phyloP scores from a whole-genome alignment of 1,140 invertebrate genomes.

The Panulirus ornatus region DNA sequence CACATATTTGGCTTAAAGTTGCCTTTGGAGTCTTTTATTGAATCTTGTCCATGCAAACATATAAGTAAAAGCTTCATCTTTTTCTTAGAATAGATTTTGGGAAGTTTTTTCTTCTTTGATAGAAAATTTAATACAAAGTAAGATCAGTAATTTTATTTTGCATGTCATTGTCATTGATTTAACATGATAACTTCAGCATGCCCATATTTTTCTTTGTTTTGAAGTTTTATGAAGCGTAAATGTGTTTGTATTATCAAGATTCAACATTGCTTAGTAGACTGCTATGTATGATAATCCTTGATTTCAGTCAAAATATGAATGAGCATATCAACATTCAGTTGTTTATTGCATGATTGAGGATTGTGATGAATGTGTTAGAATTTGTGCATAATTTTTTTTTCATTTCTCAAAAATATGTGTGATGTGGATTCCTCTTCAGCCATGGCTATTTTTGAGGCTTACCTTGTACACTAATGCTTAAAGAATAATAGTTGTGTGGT shows the following conservation, averaged over 20 bases:
- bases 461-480: conserved; percentile 41
- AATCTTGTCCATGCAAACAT: background rate
- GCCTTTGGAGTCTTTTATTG: background rate
- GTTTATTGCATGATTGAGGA: background rate
- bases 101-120: too few species aligned
- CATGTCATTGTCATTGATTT: background rate
- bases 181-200: background rate
- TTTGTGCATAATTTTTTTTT: conserved; percentile 9
- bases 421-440: background rate
- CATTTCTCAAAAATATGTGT: conserved; percentile 43
- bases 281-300: background rate
- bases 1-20: conserved; percentile 1
- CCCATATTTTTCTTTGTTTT: background rate
- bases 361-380: conserved; percentile 4
- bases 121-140: background rate
- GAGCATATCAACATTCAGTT: conserved; percentile 28
- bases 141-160: background rate
- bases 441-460: conserved; percentile 1
- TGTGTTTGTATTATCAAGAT: background rate
- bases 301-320: background rate
- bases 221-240: background rate
- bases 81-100: background rate
- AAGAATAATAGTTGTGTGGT: conserved; percentile 28
- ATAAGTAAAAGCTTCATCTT: background rate
- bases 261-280: background rate